Conservation (phyloP, 2,113 vertebrate species). For the Dascyllus trimaculatus region DNA sequence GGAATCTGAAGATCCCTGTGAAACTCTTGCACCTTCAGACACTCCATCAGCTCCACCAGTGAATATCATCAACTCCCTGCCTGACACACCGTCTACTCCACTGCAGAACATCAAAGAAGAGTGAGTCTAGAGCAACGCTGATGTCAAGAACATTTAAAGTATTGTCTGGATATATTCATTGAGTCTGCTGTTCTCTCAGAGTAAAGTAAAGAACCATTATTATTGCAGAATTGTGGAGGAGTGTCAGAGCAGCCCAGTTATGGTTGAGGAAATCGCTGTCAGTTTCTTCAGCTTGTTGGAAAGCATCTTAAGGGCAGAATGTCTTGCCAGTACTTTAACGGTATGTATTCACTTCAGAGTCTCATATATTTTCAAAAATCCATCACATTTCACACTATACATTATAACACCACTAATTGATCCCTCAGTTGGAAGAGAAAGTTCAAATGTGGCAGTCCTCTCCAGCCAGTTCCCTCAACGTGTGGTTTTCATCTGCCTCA, state of each 20-base stretch:
- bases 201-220: neutral
- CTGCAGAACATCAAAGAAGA: slow-evolving; percentile 92
- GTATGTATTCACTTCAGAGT: slow-evolving; percentile 76
- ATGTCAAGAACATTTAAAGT: neutral
- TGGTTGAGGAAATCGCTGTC: slow-evolving; percentile 92
- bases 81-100: slow-evolving; percentile 85
- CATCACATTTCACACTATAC: neutral
- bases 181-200: neutral
- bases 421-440: slow-evolving; percentile 92
- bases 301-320: slow-evolving; percentile 90
- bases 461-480: slow-evolving; percentile 93
- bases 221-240: slow-evolving; percentile 91
- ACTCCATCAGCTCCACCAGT: slow-evolving; percentile 56
- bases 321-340: slow-evolving; percentile 87
- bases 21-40: slow-evolving; percentile 83
- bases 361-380: neutral
- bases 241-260: slow-evolving; percentile 87
- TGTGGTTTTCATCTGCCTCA: slow-evolving; percentile 92
- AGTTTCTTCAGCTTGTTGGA: slow-evolving; percentile 95
- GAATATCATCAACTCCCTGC: slow-evolving; percentile 74
- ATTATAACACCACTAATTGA: neutral
- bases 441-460: slow-evolving; percentile 94
- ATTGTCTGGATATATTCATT: neutral
- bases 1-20: slow-evolving; percentile 91
- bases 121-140: slow-evolving; percentile 82